These are phyloP conservation scores for Patella pellucida DNA, from an alignment of 2,888 invertebrate species.

Conservation along the genomic window DNA sequence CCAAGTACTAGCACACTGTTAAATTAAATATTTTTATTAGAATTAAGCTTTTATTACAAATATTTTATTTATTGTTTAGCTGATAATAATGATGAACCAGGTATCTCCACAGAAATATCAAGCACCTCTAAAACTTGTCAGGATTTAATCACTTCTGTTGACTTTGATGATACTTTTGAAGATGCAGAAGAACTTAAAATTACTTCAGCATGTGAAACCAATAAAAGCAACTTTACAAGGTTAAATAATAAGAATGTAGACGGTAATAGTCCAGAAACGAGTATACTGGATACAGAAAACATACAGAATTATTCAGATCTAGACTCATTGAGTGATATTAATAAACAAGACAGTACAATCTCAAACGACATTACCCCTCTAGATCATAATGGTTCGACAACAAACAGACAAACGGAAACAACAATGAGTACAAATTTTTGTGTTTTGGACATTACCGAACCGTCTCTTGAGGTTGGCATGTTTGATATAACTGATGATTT, in stretches of 20 bases:
- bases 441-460: background rate
- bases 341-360: background rate
- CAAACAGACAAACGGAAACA: too few relatives aligned
- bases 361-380: too few relatives aligned
- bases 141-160: conserved; percentile 1
- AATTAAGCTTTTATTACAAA: too few relatives aligned
- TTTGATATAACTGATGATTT: conserved; percentile 16
- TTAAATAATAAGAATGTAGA: conserved; percentile 11
- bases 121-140: background rate
- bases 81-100: background rate
- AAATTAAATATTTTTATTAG: too few relatives aligned
- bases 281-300: background rate
- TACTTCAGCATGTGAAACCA: too few relatives aligned
- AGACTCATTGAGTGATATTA: background rate
- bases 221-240: background rate
- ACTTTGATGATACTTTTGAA: background rate
- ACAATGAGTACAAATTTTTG: background rate
- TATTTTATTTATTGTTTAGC: background rate
- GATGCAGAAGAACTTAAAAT: too few relatives aligned
- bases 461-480: conserved; percentile 9
- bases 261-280: background rate
- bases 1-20: too few relatives aligned
- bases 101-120: background rate
- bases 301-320: background rate
- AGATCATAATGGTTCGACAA: too few relatives aligned